phyloP scores from a whole-genome alignment of 2,113 vertebrate genomes.

The Anser cygnoides region DNA sequence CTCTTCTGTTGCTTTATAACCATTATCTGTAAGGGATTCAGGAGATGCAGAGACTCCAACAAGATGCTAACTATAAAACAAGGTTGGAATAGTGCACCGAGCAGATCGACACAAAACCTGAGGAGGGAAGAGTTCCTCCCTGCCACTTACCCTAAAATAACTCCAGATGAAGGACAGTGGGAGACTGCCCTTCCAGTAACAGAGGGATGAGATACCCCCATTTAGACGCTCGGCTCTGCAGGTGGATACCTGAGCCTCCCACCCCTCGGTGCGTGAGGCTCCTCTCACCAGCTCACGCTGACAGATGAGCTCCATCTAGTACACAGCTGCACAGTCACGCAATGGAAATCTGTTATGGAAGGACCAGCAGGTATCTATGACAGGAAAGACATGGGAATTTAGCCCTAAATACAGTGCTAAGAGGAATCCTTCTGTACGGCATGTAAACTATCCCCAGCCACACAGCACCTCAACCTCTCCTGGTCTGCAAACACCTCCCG shows the following conservation, averaged over 20 bases:
- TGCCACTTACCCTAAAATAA: neutral
- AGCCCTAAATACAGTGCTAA: neutral
- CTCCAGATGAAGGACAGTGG: neutral
- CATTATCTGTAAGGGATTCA: neutral
- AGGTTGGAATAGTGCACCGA: neutral
- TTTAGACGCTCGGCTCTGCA: neutral
- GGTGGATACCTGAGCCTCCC: neutral
- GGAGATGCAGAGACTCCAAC: neutral
- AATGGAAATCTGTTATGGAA: neutral
- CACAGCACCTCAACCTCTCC: neutral
- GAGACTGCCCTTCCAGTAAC: neutral
- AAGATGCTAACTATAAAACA: neutral
- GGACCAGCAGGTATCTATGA: neutral
- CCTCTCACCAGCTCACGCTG: rapidly evolving
- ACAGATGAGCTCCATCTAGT: neutral
- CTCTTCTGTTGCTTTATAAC: neutral
- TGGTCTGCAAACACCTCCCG: neutral
- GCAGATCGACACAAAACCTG: neutral
- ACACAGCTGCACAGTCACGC: neutral
- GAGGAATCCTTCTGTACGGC: neutral
- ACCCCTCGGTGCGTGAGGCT: neutral
- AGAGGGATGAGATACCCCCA: neutral
- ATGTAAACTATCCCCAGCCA: neutral
- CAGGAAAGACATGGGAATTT: neutral
- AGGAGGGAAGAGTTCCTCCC: neutral